A percentile compares a stretch with the other conserved stretches of the same genome.
phyloP scores from a whole-genome alignment of 2,888 invertebrate genomes.

The Agonopterix heracliana region DNA sequence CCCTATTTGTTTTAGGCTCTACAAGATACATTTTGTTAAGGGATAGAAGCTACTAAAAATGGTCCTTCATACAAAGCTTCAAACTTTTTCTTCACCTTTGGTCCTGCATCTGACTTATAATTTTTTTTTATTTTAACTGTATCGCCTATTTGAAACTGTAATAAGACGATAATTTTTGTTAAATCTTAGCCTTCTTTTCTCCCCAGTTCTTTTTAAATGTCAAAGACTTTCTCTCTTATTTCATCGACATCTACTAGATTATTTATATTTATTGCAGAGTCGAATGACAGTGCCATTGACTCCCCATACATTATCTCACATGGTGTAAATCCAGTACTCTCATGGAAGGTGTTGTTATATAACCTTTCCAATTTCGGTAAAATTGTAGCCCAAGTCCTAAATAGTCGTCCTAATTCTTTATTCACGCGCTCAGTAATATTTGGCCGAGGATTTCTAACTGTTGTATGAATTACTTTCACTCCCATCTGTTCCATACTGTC shows the following conservation, averaged over 20 bases:
- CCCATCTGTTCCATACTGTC: not conserved
- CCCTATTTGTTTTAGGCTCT: not conserved
- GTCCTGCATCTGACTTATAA: constrained; percentile 8
- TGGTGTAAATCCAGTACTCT: constrained; percentile 15
- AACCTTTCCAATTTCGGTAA: constrained; percentile 12
- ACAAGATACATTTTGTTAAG: constrained; percentile 4
- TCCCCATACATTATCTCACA: constrained; percentile 11
- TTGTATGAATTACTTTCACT: constrained; percentile 12
- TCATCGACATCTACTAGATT: not conserved
- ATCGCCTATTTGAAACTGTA: constrained; percentile 13
- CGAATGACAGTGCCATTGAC: constrained; percentile 4
- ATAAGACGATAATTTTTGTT: constrained; percentile 7
- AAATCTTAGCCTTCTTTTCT: not conserved
- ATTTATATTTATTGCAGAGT: not conserved
- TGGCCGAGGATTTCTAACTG: constrained; percentile 18
- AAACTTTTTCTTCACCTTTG: constrained; percentile 8
- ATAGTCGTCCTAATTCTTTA: constrained; percentile 16
- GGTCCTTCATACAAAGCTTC: constrained; percentile 2
- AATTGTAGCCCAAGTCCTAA: constrained; percentile 15
- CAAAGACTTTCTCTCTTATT: constrained; percentile 2
- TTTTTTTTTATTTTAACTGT: constrained; percentile 8
- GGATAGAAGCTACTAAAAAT: not conserved
- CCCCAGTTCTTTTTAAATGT: constrained; percentile 4
- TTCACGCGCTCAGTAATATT: constrained; percentile 19
- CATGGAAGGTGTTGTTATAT: constrained; percentile 19